These are phyloP conservation scores for Sarcophaga carnaria DNA, from an alignment of 2,888 invertebrate genomes.

Conservation along the genomic window DNA sequence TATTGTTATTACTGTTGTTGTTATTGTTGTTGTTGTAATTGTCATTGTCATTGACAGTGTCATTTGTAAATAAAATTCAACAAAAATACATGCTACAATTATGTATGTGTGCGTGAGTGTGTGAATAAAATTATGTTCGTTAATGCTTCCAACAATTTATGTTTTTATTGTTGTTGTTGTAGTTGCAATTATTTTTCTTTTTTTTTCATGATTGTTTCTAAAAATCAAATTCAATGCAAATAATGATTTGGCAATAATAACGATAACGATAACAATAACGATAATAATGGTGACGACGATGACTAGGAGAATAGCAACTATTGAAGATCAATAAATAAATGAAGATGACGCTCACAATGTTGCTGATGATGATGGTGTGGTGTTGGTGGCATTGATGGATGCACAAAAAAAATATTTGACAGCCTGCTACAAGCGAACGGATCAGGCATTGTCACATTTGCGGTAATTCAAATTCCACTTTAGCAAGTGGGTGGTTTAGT, in stretches of 20 bases:
- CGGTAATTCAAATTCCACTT: constrained; percentile 21
- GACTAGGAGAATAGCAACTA: neutral
- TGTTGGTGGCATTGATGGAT: neutral
- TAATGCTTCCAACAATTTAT: too few relatives aligned
- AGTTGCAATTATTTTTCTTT: constrained; percentile 39
- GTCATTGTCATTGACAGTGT: constrained; percentile 37
- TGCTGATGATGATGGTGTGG: neutral
- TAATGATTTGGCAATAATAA: constrained; percentile 43
- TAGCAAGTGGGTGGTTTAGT: constrained; percentile 47
- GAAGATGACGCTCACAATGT: neutral
- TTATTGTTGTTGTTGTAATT: constrained; percentile 33
- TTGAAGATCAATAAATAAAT: neutral
- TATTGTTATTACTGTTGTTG: constrained; percentile 12
- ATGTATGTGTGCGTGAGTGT: too few relatives aligned
- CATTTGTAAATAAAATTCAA: constrained; percentile 15
- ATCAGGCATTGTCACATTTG: neutral
- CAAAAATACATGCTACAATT: too few relatives aligned
- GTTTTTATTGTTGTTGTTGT: constrained; percentile 13
- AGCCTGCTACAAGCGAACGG: neutral
- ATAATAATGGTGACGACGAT: constrained; percentile 15
- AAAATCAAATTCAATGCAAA: constrained; percentile 12
- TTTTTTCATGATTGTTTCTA: neutral
- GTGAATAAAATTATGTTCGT: too few relatives aligned
- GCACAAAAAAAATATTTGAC: neutral
- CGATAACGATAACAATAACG: constrained; percentile 1